A percentile compares a stretch with the other conserved stretches of the same genome.
Evolutionary conservation across 2,113 vertebrate genomes (phyloP).

Genomic region (Alouatta palliata): DNA sequence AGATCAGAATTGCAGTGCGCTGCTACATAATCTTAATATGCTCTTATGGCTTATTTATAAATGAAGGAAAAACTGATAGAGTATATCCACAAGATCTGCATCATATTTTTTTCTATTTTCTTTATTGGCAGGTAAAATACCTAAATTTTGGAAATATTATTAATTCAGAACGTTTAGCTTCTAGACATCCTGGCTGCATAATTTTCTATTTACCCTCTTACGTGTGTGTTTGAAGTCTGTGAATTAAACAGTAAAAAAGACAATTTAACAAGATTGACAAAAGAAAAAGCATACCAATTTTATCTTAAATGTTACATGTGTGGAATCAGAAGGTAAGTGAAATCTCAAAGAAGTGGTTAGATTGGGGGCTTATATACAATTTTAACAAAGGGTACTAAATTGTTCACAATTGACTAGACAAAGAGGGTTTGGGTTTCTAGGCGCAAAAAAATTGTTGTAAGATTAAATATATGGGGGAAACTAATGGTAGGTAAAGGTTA

Average conservation of each 20-base stretch:
- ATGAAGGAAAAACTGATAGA: background rate
- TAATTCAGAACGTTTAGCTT: background rate
- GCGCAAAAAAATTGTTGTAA: background rate
- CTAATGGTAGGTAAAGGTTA: background rate
- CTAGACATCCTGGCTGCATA: no score
- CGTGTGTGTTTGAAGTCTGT: background rate
- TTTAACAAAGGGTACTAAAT: background rate
- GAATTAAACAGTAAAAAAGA: background rate
- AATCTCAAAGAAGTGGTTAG: background rate
- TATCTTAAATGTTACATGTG: background rate
- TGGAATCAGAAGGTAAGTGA: background rate
- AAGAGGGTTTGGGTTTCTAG: background rate
- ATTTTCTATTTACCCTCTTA: background rate
- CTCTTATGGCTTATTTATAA: background rate
- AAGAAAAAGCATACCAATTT: background rate
- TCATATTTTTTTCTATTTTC: background rate
- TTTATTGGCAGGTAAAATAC: background rate
- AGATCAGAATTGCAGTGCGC: background rate
- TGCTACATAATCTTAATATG: background rate
- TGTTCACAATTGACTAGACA: background rate
- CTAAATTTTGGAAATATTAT: background rate
- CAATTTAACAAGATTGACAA: background rate
- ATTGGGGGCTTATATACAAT: background rate
- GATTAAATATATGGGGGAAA: background rate
- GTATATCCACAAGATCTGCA: background rate